phyloP scores from a whole-genome alignment of 2,113 vertebrate species.

The Pseudopodoces humilis region DNA sequence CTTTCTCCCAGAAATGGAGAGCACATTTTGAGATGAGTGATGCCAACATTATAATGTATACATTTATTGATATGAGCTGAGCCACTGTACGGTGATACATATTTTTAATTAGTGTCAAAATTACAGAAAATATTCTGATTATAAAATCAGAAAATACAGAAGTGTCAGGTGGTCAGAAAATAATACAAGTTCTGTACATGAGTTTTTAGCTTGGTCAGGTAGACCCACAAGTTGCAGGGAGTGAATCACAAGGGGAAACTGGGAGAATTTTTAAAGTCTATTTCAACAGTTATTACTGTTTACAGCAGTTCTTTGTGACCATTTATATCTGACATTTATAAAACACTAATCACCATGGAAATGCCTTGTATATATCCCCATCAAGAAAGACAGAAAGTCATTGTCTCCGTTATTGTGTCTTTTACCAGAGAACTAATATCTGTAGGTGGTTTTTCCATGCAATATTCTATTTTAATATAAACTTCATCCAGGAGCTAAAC shows the following conservation, averaged over 20 bases:
- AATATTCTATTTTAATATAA: slow-evolving; percentile 28
- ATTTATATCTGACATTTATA: slow-evolving; percentile 36
- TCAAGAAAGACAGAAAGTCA: slow-evolving; percentile 7
- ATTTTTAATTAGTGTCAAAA: neutral
- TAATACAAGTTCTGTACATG: neutral
- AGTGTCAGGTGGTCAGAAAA: neutral
- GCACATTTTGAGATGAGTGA: neutral
- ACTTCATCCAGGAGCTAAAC: neutral
- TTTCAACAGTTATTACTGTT: slow-evolving; percentile 34
- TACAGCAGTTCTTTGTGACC: slow-evolving; percentile 10
- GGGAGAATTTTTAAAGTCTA: neutral
- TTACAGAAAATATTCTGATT: too few species aligned
- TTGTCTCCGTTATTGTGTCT: neutral
- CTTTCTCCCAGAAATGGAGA: neutral
- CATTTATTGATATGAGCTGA: neutral
- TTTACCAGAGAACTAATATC: slow-evolving; percentile 29
- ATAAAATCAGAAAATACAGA: neutral
- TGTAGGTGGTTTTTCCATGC: slow-evolving; percentile 23
- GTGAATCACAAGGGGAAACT: neutral
- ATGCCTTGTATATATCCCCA: neutral
- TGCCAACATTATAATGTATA: neutral
- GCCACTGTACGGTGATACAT: neutral
- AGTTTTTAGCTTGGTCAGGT: neutral
- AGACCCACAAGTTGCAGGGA: neutral
- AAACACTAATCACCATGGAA: slow-evolving; percentile 39